These are phyloP conservation scores for Sternarchorhynchus goeldii DNA, from an alignment of 2,797 vertebrate genomes.

Conservation along the genomic window DNA sequence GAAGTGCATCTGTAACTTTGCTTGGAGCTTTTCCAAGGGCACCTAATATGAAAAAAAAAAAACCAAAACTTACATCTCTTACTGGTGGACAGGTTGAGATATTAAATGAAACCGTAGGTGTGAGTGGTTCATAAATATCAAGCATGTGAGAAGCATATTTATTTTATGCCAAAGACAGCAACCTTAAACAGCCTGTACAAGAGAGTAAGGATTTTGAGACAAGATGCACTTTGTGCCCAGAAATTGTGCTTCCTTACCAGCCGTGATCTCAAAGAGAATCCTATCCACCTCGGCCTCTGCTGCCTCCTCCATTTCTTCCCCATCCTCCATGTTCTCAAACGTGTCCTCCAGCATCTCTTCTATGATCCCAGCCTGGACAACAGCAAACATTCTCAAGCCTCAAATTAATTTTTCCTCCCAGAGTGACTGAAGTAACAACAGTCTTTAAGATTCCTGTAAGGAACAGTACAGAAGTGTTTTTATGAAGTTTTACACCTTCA, in stretches of 20 bases:
- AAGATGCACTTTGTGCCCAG: not conserved
- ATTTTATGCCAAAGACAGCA: not conserved
- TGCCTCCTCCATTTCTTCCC: conserved; percentile 96
- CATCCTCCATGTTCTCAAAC: conserved; percentile 94
- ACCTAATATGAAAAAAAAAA: conserved; percentile 73
- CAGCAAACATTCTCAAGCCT: not conserved
- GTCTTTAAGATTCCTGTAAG: not conserved
- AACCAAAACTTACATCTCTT: conserved; percentile 3
- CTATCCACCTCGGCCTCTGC: conserved; percentile 94
- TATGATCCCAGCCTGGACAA: conserved; percentile 70
- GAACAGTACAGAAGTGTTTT: not conserved
- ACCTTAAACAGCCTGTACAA: not conserved
- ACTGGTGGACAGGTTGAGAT: not conserved
- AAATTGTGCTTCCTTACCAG: conserved; percentile 75
- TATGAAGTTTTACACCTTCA: conserved; percentile 80
- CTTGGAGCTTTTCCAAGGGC: conserved; percentile 96
- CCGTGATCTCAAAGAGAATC: conserved; percentile 97
- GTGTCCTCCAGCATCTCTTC: conserved; percentile 99
- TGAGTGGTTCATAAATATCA: conserved; percentile 11
- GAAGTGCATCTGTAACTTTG: conserved; percentile 93
- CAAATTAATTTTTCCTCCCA: not conserved
- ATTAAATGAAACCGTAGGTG: not conserved
- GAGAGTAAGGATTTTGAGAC: not conserved
- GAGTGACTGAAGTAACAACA: not conserved
- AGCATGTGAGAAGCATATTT: not conserved